These are phyloP conservation scores for Upupa epops DNA, from an alignment of 2,113 vertebrate species.

Conservation along the genomic window DNA sequence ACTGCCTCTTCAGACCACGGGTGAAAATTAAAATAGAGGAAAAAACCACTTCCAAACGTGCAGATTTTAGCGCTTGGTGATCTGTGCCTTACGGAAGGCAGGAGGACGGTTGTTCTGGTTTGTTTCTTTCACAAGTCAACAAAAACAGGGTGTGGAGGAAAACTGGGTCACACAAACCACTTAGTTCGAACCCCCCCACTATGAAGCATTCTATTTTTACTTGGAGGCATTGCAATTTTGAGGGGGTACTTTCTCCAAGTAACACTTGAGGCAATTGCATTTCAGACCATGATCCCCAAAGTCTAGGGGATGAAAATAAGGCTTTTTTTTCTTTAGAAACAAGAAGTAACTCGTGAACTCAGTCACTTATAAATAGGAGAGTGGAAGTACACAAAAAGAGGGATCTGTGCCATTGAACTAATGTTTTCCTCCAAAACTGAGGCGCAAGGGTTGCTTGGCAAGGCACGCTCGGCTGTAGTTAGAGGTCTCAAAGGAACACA, in stretches of 20 bases:
- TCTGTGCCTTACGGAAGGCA: background rate
- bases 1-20: background rate
- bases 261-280: background rate
- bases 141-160: background rate
- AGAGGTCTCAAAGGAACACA: background rate
- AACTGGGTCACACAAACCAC: background rate
- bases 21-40: background rate
- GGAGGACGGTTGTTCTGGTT: background rate
- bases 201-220: background rate
- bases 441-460: background rate
- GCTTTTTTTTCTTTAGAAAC: background rate
- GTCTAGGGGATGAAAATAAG: rapidly evolving
- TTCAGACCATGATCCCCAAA: background rate
- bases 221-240: background rate
- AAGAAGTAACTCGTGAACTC: background rate
- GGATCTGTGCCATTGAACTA: background rate
- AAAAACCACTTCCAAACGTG: background rate
- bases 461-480: background rate
- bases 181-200: background rate
- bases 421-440: background rate
- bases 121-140: background rate
- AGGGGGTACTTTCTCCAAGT: background rate
- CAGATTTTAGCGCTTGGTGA: background rate
- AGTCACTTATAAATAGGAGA: rapidly evolving
- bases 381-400: background rate